Conservation (phyloP, 2,797 vertebrate species). For the Crotalus adamanteus region DNA sequence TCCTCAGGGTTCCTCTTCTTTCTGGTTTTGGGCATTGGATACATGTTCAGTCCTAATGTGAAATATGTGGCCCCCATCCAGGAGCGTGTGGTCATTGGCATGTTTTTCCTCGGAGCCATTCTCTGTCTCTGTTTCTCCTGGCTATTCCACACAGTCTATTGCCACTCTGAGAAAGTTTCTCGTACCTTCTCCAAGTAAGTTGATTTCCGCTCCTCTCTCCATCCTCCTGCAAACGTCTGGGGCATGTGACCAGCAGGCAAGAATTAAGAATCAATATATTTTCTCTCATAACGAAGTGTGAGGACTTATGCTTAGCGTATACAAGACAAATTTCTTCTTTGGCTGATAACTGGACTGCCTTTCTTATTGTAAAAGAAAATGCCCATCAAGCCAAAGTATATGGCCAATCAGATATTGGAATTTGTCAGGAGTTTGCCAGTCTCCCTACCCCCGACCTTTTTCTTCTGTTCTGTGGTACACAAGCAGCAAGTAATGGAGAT, state of each 20-base stretch:
- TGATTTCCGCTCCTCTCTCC: background rate
- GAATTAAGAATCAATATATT: background rate
- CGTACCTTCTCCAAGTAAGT: constrained; percentile 55
- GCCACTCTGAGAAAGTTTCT: constrained; percentile 50
- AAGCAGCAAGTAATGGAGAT: background rate
- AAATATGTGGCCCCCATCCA: constrained; percentile 47
- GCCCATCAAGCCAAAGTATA: background rate
- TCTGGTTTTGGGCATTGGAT: constrained; percentile 40
- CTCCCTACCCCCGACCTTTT: background rate
- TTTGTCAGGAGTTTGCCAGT: background rate
- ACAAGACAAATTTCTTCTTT: background rate
- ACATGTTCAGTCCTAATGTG: constrained; percentile 45
- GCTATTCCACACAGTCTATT: constrained; percentile 49
- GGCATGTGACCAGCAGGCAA: background rate
- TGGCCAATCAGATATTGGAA: too few species aligned
- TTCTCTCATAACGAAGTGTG: background rate
- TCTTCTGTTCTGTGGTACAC: background rate
- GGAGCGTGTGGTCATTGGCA: constrained; percentile 48
- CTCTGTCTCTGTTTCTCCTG: constrained; percentile 50
- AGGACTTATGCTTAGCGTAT: background rate
- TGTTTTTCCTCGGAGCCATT: constrained; percentile 47
- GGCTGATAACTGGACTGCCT: background rate
- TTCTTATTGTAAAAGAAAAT: background rate
- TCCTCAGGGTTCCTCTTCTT: constrained; percentile 46
- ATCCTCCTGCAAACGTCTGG: background rate